Evolutionary conservation across 2,888 invertebrate genomes (phyloP).

Genomic region (Operophtera brumata): DNA sequence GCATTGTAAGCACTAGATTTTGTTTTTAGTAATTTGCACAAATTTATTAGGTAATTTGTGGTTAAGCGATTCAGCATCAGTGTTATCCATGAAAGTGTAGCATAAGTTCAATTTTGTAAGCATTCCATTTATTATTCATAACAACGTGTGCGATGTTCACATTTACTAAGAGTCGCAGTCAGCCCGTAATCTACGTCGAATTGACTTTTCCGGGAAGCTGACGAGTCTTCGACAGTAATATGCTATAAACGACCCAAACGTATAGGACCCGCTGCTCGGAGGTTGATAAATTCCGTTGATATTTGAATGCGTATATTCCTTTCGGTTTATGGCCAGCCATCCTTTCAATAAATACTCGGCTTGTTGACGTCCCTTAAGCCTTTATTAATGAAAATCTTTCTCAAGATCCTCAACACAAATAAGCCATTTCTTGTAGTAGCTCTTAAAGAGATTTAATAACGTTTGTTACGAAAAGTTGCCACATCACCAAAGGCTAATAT

Average conservation of each 20-base stretch:
- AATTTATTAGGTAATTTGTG: not conserved
- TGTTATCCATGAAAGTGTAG: conserved; percentile 24
- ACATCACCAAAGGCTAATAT: conserved; percentile 64
- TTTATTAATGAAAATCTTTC: conserved; percentile 59
- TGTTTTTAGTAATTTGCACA: not conserved
- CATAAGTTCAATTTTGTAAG: conserved; percentile 28
- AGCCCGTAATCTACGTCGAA: conserved; percentile 73
- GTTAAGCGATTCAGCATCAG: conserved; percentile 37
- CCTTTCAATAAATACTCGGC: conserved; percentile 60
- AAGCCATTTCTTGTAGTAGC: conserved; percentile 37
- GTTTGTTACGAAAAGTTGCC: conserved; percentile 56
- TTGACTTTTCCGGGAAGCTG: conserved; percentile 76
- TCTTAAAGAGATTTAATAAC: conserved; percentile 54
- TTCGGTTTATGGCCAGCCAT: conserved; percentile 57
- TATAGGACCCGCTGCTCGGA: conserved; percentile 69
- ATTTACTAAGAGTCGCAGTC: conserved; percentile 63
- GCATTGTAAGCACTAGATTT: not conserved
- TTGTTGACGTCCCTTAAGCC: conserved; percentile 56
- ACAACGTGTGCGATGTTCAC: conserved; percentile 56
- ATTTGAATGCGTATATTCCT: conserved; percentile 76
- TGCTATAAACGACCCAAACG: conserved; percentile 75
- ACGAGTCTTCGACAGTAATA: conserved; percentile 73
- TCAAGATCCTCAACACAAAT: conserved; percentile 42
- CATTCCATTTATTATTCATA: conserved; percentile 55
- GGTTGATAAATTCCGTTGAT: conserved; percentile 76